Evolutionary conservation across 2,888 invertebrate genomes (phyloP).

Genomic region (Eupithecia tripunctaria): DNA sequence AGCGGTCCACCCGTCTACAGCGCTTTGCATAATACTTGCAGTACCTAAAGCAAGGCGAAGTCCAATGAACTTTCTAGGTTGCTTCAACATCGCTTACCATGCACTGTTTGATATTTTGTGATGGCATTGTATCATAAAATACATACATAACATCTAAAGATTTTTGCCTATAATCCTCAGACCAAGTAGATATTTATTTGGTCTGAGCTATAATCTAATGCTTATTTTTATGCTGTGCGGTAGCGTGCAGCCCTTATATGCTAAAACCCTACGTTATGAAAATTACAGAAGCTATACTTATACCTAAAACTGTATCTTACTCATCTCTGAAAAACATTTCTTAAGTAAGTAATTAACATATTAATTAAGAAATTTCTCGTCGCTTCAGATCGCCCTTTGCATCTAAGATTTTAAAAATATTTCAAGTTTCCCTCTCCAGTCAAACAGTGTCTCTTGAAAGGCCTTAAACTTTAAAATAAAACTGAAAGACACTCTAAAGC

Average conservation of each 20-base stretch:
- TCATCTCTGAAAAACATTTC: not conserved
- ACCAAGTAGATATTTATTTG: no score
- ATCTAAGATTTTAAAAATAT: slow-evolving; percentile 1
- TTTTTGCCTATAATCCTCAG: not conserved
- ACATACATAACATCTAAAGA: not conserved
- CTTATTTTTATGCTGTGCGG: not conserved
- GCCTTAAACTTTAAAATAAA: slow-evolving; percentile 28
- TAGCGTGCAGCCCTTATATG: not conserved
- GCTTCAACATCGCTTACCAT: not conserved
- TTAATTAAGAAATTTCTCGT: not conserved
- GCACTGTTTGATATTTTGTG: not conserved
- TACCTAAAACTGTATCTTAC: not conserved
- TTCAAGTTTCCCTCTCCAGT: slow-evolving; percentile 2
- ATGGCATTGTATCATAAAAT: not conserved
- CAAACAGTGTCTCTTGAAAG: slow-evolving; percentile 14
- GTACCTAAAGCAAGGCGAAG: not conserved
- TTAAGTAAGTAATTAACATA: not conserved
- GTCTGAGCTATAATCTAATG: no score
- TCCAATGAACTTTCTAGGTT: not conserved
- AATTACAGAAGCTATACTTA: not conserved
- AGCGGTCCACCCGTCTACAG: not conserved
- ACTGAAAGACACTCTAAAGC: slow-evolving; percentile 25
- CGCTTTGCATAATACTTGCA: not conserved
- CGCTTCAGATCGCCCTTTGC: not conserved
- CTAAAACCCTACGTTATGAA: not conserved